Evolutionary conservation across 1,140 invertebrate species (phyloP).

Genomic region (Lordiphosa collinella): DNA sequence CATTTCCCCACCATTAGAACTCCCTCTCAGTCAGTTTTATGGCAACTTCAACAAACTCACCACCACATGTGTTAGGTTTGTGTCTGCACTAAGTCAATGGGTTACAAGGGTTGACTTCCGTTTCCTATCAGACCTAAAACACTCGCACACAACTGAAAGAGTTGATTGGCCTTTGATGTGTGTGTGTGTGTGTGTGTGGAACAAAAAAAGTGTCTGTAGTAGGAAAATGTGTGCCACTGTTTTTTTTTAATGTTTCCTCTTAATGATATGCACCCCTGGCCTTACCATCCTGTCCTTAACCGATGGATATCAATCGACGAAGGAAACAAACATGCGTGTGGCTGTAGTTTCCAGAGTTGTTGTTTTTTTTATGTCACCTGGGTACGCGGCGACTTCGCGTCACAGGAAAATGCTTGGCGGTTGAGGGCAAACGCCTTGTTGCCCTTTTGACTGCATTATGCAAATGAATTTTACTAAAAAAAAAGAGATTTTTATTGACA

Average conservation of each 20-base stretch:
- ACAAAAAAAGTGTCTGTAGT: slow-evolving; percentile 47
- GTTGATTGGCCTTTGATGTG: slow-evolving; percentile 76
- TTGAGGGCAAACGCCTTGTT: slow-evolving; percentile 36
- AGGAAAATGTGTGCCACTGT: slow-evolving; percentile 67
- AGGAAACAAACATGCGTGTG: slow-evolving; percentile 69
- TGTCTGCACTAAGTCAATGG: slow-evolving; percentile 44
- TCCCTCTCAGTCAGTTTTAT: slow-evolving; percentile 25
- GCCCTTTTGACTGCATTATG: slow-evolving; percentile 78
- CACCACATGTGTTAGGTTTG: slow-evolving; percentile 39
- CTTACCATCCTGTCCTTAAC: slow-evolving; percentile 6
- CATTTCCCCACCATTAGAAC: background rate
- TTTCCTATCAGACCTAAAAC: slow-evolving; percentile 45
- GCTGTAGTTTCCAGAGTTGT: slow-evolving; percentile 47
- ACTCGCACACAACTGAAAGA: slow-evolving; percentile 33
- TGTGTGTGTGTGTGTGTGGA: too few species aligned
- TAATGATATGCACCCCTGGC: slow-evolving; percentile 74
- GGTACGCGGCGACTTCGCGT: slow-evolving; percentile 22
- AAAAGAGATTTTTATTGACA: slow-evolving; percentile 73
- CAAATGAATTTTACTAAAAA: slow-evolving; percentile 47
- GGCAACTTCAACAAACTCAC: slow-evolving; percentile 38
- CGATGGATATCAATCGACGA: slow-evolving; percentile 50
- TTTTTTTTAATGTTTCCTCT: slow-evolving; percentile 24
- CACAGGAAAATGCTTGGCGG: slow-evolving; percentile 25
- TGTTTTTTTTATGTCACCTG: slow-evolving; percentile 40
- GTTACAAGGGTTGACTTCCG: slow-evolving; percentile 67